Base-by-base conservation (phyloP, 2,113 vertebrate species). In the Acrocephalus kingi region DNA sequence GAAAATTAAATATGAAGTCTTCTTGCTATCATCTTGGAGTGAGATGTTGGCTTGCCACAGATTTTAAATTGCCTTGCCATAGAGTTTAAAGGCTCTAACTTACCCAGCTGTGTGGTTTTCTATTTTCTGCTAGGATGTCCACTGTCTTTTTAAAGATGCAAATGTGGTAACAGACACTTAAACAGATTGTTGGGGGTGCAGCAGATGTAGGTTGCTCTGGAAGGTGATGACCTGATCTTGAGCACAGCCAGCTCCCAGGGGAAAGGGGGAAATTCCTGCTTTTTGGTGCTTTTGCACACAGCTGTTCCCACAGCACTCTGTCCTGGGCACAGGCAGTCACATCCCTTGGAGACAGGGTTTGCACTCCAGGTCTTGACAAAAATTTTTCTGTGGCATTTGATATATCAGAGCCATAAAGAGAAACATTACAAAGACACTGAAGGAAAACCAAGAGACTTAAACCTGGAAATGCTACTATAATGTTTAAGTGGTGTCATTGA, bases 201-300 rank as follows among this genome's bases (percentile, higher is more conserved):
- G 59, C 55, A 61, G 21, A 14, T 45, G 0, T 69, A n/a, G 14
- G 54, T 56, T 76, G 39, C 64, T 87, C 37, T 27, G 10, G 15
- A 39, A 63, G 24, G 27, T 0, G 14, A 68, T 22, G 14, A 62
- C 33, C 27, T 30, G 31, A 74, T 27, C 27, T 56, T 13, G 3
- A 35, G 9, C 28, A 20, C 15, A 28, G 17, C 19, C 25, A 5
- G 37, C 30, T 82, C 33, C 41, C 5, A 5, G 16, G 24, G 25
- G 28, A 51, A 8, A 15, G 5, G 27, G 24, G 39, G 15, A 48
- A 35, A 33, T 24, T 27, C 18, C 31, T n/a, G 28, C 23, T n/a
- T 56, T 74, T n/a, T 8, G 2, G 39, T 3, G 5, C 43, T 67
- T 46, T n/a, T 15, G 3, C 0, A 0, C 18, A 18, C 15, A 27